These are phyloP conservation scores for Ashinkailepas kermadecensis DNA, from an alignment of 2,888 invertebrate genomes.

Conservation along the genomic window DNA sequence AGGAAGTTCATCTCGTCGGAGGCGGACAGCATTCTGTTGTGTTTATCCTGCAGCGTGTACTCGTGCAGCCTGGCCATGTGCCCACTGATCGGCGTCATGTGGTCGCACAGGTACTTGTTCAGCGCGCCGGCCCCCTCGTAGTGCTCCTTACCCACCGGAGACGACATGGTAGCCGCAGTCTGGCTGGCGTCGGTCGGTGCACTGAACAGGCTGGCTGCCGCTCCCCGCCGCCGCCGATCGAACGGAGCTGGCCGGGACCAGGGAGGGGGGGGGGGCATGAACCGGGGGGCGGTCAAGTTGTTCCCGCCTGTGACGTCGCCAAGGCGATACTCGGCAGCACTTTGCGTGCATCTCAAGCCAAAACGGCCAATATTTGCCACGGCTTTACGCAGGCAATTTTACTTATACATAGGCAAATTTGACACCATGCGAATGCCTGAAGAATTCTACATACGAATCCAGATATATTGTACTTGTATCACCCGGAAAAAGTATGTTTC, in stretches of 20 bases:
- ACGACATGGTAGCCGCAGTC: background rate
- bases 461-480: too few relatives aligned
- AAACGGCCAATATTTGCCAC: too few relatives aligned
- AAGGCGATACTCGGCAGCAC: too few relatives aligned
- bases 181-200: background rate
- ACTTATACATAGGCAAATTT: too few relatives aligned
- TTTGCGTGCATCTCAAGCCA: too few relatives aligned
- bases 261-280: too few relatives aligned
- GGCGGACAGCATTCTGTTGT: background rate
- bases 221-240: background rate
- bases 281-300: too few relatives aligned
- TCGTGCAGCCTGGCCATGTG: background rate
- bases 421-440: too few relatives aligned
- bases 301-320: too few relatives aligned
- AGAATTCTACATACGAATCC: too few relatives aligned
- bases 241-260: background rate
- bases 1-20: constrained; percentile 15
- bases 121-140: background rate
- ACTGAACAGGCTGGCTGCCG: background rate
- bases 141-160: background rate
- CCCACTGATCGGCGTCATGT: background rate
- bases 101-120: background rate
- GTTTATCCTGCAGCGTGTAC: background rate
- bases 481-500: too few relatives aligned
- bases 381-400: too few relatives aligned